Percentiles rank a stretch among this genome's conserved stretches.
phyloP scores from a whole-genome alignment of 2,797 vertebrate species.

The Cryptoprocta ferox region DNA sequence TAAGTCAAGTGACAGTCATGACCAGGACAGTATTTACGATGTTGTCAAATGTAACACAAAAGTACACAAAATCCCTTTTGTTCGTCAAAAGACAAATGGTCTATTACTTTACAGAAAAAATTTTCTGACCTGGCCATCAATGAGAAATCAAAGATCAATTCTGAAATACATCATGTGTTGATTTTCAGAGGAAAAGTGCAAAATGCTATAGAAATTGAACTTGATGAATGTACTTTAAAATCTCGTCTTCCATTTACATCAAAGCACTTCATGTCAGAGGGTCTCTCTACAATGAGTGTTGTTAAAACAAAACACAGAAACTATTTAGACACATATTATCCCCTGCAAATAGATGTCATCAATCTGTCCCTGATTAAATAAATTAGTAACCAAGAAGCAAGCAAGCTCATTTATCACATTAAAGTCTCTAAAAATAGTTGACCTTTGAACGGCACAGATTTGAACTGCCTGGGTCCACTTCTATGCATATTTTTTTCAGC shows the following conservation, averaged over 20 bases:
- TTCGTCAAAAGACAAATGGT: neutral
- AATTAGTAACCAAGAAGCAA: neutral
- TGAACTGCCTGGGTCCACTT: neutral
- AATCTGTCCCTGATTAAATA: neutral
- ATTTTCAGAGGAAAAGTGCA: neutral
- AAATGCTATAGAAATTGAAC: neutral
- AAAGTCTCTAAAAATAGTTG: neutral
- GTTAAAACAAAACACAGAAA: neutral
- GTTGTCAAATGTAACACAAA: neutral
- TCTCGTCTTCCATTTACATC: neutral
- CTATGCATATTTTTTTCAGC: neutral
- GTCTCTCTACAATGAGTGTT: neutral
- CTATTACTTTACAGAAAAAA: neutral
- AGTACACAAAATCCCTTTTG: neutral
- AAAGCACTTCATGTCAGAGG: neutral
- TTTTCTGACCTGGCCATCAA: neutral
- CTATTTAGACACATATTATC: neutral
- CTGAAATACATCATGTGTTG: neutral
- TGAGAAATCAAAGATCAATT: neutral
- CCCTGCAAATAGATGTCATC: neutral
- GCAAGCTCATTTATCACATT: neutral
- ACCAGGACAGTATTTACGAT: neutral
- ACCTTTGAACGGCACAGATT: neutral
- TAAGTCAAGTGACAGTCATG: neutral
- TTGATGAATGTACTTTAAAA: constrained; percentile 15